Evolutionary conservation across 2,888 invertebrate species (phyloP), one percentile per base, ranked within the genome.

Genomic region (Latrodectus hesperus): DNA sequence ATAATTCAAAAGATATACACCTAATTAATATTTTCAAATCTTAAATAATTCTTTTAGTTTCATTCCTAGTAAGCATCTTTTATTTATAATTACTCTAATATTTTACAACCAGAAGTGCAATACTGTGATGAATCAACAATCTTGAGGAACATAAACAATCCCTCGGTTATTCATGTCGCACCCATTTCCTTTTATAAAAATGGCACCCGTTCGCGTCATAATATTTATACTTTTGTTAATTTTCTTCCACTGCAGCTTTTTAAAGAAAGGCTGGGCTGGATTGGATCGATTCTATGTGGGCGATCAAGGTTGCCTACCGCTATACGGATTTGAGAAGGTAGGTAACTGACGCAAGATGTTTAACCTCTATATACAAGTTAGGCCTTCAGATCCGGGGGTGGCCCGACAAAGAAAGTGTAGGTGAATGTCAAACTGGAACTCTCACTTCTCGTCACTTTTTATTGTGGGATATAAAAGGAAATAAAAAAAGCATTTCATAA

Each of bases 291-390:
- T 53, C 81, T 76, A 77, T 11, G 86, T 87, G 81, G 86, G 86
- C 86, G 86, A 87, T 81, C 86, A 87, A 87, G 86, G 86, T 87
- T 81, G 60, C 72, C 51, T 53, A 60, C 75, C 74, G 79, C 79
- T 55, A 55, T 73, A 60, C 65, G 64, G 68, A 70, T 60, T 22
- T 71, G 71, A 55, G 67, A 82, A 82, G 82, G 82, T 82, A 75
- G 78, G 22, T 78, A 78, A 78, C 78, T 84, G 84, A 74, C 80
- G 55, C 85, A 76, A 85, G 74, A 75, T 72, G 75, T 71, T 86
- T 81, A 81, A 81, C 86, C 86, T 87, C 81, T 81, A 81, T 81
- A 71, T 76, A 38, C 38, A 64, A 71, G 22, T 53, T 55, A n/a
- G 38, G 78, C 67, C 70, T 78, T 26, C 14, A 49, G 9, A 70